These are phyloP conservation scores for Macrobrachium rosenbergii DNA, from an alignment of 1,140 invertebrate species.

Conservation along the genomic window DNA sequence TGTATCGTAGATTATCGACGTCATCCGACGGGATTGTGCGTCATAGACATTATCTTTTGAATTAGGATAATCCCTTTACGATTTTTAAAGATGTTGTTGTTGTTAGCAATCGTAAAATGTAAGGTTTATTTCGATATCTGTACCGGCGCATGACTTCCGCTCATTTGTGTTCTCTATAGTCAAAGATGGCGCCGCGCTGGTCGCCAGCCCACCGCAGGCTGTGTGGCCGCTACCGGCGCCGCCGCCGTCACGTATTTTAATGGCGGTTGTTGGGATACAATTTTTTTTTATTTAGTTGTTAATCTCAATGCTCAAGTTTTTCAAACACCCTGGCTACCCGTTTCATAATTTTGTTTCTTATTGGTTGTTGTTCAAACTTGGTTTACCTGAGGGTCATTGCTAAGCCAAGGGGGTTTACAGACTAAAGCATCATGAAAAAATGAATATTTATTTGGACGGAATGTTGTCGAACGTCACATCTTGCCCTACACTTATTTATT, in stretches of 20 bases:
- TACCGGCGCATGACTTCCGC: no score
- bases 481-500: slow-evolving; percentile 1
- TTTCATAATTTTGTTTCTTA: slow-evolving; percentile 10
- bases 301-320: slow-evolving; percentile 12
- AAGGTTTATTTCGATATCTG: no score
- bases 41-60: background rate
- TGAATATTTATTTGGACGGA: background rate
- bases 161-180: no score
- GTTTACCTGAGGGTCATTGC: background rate
- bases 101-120: background rate
- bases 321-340: slow-evolving; percentile 19
- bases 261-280: no score
- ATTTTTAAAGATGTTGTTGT: background rate
- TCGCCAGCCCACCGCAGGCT: background rate
- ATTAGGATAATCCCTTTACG: background rate
- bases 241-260: background rate
- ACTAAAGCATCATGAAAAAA: slow-evolving; percentile 7
- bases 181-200: background rate
- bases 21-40: slow-evolving; percentile 6
- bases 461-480: background rate
- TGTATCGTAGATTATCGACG: slow-evolving; percentile 21
- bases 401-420: slow-evolving; percentile 18
- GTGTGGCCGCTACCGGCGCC: background rate
- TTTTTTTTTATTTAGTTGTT: no score
- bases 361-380: background rate